Evolutionary conservation across 2,797 vertebrate genomes (phyloP), one percentile per base, ranked within the genome.

Genomic region (Micromesistius poutassou): DNA sequence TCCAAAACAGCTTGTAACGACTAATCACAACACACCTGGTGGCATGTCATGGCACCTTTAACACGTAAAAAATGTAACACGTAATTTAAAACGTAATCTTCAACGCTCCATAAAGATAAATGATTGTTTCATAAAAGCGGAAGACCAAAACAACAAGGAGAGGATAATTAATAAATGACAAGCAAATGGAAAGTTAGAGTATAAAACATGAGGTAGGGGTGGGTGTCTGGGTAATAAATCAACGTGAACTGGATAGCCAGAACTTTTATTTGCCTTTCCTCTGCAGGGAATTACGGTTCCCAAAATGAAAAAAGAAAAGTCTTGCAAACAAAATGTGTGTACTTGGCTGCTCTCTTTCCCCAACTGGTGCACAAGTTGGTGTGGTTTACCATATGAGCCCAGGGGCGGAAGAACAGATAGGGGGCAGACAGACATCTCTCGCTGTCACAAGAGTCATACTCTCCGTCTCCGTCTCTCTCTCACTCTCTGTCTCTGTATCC

Each of bases 331-430:
- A 46, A 71, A 88, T 89, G 81, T 79, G 88, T 89, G 88, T 87
- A 89, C 81, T 14, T 86, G 85, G 88, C 88, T 87, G 55, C 55
- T 62, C 55, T 62, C 55, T 77, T 89, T 91, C 90, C 74, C 89
- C 89, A 82, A 79, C 78, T 78, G 88, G 82, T 78, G 80, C 83
- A 83, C 87, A 22, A 88, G 84, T 90, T 89, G 72, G 72, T 85
- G 79, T 83, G 92, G 90, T 92, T 91, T 92, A 91, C 89, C 83
- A 89, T 85, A 87, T 88, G 90, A 87, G 85, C 83, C 83, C 88
- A 85, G 86, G 91, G 55, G n/a, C 22, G 6, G 6, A 62, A 7
- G 22, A 25, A 62, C 22, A 25, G 55, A 62, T 62, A 7, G 55
- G 55, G 55, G 6, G 55, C 5, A 25, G 55, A 62, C 55, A 62